Conservation (phyloP, 2,888 invertebrate species). For the Cheiracanthium punctorium region DNA sequence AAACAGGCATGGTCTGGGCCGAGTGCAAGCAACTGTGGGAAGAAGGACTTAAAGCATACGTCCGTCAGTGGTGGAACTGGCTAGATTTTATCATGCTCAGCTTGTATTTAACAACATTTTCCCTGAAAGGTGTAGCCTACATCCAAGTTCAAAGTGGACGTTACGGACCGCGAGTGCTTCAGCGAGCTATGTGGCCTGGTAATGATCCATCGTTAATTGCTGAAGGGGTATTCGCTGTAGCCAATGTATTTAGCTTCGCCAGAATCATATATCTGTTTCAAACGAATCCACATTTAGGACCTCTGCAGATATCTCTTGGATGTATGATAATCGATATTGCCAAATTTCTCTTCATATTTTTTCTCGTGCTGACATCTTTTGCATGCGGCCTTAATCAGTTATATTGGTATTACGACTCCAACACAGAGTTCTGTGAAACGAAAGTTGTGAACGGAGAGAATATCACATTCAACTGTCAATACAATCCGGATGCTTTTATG, state of each 20-base stretch:
- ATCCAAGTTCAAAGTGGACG: slow-evolving; percentile 73
- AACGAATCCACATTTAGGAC: slow-evolving; percentile 79
- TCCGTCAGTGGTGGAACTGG: slow-evolving; percentile 80
- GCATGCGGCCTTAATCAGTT: slow-evolving; percentile 84
- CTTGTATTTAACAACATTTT: slow-evolving; percentile 79
- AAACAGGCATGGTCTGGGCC: slow-evolving; percentile 79
- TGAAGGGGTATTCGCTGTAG: slow-evolving; percentile 79
- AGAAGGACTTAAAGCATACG: slow-evolving; percentile 78
- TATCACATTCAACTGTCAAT: slow-evolving; percentile 73
- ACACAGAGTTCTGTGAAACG: slow-evolving; percentile 76
- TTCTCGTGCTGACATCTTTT: slow-evolving; percentile 78
- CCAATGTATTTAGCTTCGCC: slow-evolving; percentile 80
- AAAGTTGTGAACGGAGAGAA: slow-evolving; percentile 68
- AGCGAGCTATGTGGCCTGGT: slow-evolving; percentile 77
- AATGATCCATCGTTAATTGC: slow-evolving; percentile 79
- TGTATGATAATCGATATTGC: slow-evolving; percentile 80
- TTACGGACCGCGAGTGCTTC: slow-evolving; percentile 76
- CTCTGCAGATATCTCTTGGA: slow-evolving; percentile 79
- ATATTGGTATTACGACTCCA: slow-evolving; percentile 78
- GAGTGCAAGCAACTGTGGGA: slow-evolving; percentile 80
- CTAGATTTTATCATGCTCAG: slow-evolving; percentile 80
- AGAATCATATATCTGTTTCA: slow-evolving; percentile 79
- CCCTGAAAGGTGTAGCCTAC: slow-evolving; percentile 77
- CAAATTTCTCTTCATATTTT: slow-evolving; percentile 79
- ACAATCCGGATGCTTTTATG: slow-evolving; percentile 75